Evolutionary conservation across 2,888 invertebrate genomes (phyloP).

Genomic region (Autographa gamma): DNA sequence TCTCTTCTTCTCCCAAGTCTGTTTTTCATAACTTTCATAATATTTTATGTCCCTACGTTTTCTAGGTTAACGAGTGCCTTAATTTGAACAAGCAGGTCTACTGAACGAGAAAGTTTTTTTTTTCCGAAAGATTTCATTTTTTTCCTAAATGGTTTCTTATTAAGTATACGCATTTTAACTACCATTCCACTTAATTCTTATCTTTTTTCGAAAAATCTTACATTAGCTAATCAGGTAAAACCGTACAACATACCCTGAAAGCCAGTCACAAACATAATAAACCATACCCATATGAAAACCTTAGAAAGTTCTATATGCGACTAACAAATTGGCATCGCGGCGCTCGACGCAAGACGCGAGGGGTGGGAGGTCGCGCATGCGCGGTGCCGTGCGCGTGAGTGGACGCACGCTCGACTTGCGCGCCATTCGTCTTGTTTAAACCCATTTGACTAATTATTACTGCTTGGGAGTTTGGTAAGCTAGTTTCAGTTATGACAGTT

Average conservation of each 20-base stretch:
- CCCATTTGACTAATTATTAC: slow-evolving; percentile 64
- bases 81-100: too few relatives aligned
- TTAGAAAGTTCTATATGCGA: slow-evolving; percentile 72
- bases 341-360: slow-evolving; percentile 54
- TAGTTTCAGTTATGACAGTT: not conserved
- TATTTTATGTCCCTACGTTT: too few relatives aligned
- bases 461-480: slow-evolving; percentile 35
- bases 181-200: slow-evolving; percentile 18
- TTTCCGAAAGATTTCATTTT: too few relatives aligned
- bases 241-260: slow-evolving; percentile 36
- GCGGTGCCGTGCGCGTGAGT: slow-evolving; percentile 69
- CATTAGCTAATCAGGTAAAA: slow-evolving; percentile 10
- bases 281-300: slow-evolving; percentile 58
- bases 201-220: slow-evolving; percentile 16
- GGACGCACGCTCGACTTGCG: slow-evolving; percentile 66
- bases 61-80: too few relatives aligned
- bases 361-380: slow-evolving; percentile 75
- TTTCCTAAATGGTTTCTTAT: too few relatives aligned
- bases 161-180: not conserved
- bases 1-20: too few relatives aligned
- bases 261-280: slow-evolving; percentile 42
- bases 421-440: slow-evolving; percentile 62
- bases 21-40: too few relatives aligned
- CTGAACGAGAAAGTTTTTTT: too few relatives aligned
- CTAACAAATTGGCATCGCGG: slow-evolving; percentile 75